These are phyloP conservation scores for Cryptocephalus moraei DNA, from an alignment of 2,888 invertebrate genomes.

Conservation along the genomic window DNA sequence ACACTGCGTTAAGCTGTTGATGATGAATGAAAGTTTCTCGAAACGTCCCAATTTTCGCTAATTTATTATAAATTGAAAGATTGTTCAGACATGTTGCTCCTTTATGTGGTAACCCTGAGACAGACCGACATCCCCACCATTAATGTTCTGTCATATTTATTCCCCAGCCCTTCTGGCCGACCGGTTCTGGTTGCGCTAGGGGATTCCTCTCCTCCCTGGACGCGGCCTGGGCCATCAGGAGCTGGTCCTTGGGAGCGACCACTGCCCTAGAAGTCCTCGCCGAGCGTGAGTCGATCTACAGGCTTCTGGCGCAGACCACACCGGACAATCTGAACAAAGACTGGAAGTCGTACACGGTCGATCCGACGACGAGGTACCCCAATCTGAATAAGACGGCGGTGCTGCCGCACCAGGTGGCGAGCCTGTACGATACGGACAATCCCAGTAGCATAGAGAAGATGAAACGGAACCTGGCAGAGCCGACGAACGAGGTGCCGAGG, in stretches of 20 bases:
- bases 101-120: too few relatives aligned
- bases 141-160: neutral
- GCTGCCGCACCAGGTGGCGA: slow-evolving; percentile 63
- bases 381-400: slow-evolving; percentile 70
- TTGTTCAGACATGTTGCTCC: too few relatives aligned
- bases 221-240: slow-evolving; percentile 87
- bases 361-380: slow-evolving; percentile 78
- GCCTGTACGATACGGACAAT: slow-evolving; percentile 64
- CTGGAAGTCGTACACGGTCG: slow-evolving; percentile 75
- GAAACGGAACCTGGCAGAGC: slow-evolving; percentile 25
- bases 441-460: slow-evolving; percentile 48
- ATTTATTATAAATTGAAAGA: too few relatives aligned
- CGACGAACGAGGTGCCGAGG: slow-evolving; percentile 45
- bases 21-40: too few relatives aligned
- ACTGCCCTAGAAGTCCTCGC: slow-evolving; percentile 81
- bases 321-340: slow-evolving; percentile 92
- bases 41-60: too few relatives aligned
- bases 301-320: slow-evolving; percentile 78
- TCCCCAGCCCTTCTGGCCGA: slow-evolving; percentile 90
- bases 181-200: slow-evolving; percentile 95
- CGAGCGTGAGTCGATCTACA: slow-evolving; percentile 88
- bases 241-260: slow-evolving; percentile 60
- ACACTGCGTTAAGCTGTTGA: too few relatives aligned
- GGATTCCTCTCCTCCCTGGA: slow-evolving; percentile 95
- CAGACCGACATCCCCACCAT: neutral